Evolutionary conservation across 2,113 vertebrate species (phyloP).

Genomic region (Semnornis frantzii): DNA sequence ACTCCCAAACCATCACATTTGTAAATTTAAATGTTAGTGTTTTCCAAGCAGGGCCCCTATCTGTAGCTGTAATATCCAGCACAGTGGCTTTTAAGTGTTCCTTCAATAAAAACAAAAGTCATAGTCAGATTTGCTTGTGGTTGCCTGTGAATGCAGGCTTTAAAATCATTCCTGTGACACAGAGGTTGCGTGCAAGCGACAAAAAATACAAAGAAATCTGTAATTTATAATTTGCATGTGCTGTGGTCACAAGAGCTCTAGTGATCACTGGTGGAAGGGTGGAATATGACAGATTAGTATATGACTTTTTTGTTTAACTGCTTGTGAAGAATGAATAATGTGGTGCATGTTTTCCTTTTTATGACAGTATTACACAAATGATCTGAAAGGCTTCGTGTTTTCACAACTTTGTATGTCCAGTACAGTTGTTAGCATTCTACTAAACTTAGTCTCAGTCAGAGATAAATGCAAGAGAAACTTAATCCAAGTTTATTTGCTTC

Average conservation of each 20-base stretch:
- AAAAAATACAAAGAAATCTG: not conserved
- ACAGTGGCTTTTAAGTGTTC: not conserved
- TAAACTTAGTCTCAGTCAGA: not conserved
- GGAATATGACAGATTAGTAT: slow-evolving; percentile 21
- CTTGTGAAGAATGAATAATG: slow-evolving; percentile 4
- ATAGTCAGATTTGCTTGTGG: not conserved
- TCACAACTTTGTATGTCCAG: not conserved
- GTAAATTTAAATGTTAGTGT: not conserved
- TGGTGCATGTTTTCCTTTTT: not conserved
- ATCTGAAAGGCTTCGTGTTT: not conserved
- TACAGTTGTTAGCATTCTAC: not conserved
- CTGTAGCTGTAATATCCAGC: not conserved
- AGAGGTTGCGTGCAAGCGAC: not conserved
- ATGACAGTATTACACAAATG: not conserved
- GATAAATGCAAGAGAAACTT: not conserved
- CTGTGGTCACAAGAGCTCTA: not conserved
- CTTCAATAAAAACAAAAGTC: not conserved
- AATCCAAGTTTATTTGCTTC: not conserved
- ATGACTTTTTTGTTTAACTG: not conserved
- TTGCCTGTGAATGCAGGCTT: not conserved
- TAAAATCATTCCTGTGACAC: not conserved
- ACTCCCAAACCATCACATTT: no score
- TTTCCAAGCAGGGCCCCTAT: not conserved
- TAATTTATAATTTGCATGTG: slow-evolving; percentile 37
- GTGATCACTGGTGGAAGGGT: not conserved